Evolutionary conservation across 2,797 vertebrate genomes (phyloP), one percentile per base, ranked within the genome.

Genomic region (Sebastes wilsoni): DNA sequence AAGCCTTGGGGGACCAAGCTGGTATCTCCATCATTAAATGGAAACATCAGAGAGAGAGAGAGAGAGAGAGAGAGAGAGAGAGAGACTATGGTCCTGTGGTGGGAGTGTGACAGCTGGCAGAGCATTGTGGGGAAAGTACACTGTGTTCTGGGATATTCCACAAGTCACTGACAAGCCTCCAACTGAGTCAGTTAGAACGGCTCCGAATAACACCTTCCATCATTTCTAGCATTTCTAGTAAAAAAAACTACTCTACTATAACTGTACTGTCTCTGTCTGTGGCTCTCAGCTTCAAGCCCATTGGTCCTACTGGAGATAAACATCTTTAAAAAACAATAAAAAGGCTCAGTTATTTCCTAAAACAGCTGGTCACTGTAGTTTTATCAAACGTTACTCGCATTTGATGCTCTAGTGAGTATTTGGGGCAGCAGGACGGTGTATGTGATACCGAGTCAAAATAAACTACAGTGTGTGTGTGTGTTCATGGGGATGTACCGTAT

Each of bases 1-100:
- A 81, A 76, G 72, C 79, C 76, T 74, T 25, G 60, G 79, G 81
- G 81, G 69, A 74, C 34, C 77, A 83, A 82, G 81, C 87, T 84
- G 79, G 79, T 79, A 66, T 68, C 64, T 54, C 59, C 18, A 67
- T 69, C 46, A 80, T 84, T 80, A 82, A 42, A 75, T 61, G 52
- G 61, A 80, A 65, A 69, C 28, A 75, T 46, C 22, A 67, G 14
- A 34, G 62, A 10, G 22, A 66, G 36, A 36, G 34, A 34, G 28
- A 34, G n/a, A n/a, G n/a, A n/a, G n/a, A n/a, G n/a, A n/a, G 22
- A 66, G 36, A 36, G 34, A 34, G 38, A 27, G 23, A 28, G 49
- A n/a, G 23, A 14, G 32, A 67, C 12, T 5, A 13, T 61, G 30
- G 28, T 65, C 14, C 66, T 75, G 56, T 61, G 55, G 25, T 60